Evolutionary conservation across 2,113 vertebrate genomes (phyloP).

Genomic region (Carassius carassius): DNA sequence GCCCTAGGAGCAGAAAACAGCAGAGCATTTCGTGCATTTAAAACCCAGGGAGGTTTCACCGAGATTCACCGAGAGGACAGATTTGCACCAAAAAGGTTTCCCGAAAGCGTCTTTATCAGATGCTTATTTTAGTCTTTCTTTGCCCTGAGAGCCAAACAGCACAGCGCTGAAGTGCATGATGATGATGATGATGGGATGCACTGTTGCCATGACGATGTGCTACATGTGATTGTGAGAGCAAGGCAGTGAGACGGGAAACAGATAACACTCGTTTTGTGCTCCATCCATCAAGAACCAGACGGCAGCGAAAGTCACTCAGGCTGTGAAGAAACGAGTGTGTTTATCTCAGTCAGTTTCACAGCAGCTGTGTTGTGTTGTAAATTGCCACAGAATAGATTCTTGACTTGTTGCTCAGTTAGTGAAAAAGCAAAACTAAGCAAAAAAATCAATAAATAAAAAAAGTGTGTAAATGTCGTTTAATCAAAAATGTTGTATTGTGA

Average conservation of each 20-base stretch:
- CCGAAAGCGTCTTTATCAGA: neutral
- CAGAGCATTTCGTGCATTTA: neutral
- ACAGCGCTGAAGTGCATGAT: constrained; percentile 7
- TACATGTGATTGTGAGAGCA: constrained; percentile 20
- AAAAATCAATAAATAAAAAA: no score
- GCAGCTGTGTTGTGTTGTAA: neutral
- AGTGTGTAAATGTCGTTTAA: no score
- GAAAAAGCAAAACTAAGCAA: neutral
- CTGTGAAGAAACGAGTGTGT: neutral
- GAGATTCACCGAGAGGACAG: neutral
- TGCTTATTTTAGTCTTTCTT: neutral
- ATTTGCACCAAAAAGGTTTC: neutral
- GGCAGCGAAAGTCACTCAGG: neutral
- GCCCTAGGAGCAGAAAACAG: neutral
- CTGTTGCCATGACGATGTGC: constrained; percentile 63
- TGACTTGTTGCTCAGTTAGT: neutral
- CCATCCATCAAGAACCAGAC: constrained; percentile 27
- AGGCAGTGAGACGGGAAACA: constrained; percentile 34
- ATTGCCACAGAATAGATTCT: neutral
- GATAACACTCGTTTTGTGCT: constrained; percentile 45
- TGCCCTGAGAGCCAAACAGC: neutral
- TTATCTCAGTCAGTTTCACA: constrained; percentile 3
- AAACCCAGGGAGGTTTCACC: constrained; percentile 15
- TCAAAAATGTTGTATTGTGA: neutral
- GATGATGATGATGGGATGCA: constrained; percentile 28